Conservation (phyloP, 2,797 vertebrate genomes). For the Lutjanus argentimaculatus region DNA sequence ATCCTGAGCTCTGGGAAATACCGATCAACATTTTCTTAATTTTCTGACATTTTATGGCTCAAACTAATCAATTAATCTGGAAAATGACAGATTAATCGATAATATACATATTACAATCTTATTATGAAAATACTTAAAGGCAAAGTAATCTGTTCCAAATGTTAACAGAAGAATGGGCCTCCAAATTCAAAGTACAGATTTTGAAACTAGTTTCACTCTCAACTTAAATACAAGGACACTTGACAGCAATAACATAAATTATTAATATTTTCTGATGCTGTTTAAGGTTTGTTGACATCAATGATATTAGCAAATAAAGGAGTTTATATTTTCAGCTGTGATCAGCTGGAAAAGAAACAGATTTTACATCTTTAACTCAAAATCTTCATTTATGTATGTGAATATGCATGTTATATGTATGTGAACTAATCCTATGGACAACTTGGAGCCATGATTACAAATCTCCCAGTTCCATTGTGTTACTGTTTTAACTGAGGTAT, state of each 20-base stretch:
- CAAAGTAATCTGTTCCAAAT: background rate
- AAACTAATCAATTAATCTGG: no score
- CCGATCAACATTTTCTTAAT: no score
- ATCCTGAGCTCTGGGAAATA: no score
- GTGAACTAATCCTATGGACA: no score
- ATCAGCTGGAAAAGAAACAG: background rate
- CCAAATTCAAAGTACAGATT: background rate
- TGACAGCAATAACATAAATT: background rate
- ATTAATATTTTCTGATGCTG: background rate
- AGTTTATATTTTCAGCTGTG: background rate
- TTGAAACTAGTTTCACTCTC: conserved; percentile 4
- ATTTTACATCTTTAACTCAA: conserved; percentile 1
- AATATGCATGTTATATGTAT: no score
- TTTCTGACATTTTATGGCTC: no score
- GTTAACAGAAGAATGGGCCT: background rate
- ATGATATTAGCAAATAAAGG: background rate
- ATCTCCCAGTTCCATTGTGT: no score
- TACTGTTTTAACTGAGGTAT: no score
- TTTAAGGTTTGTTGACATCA: conserved; percentile 1
- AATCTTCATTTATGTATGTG: background rate
- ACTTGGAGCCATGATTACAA: no score
- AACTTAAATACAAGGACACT: background rate
- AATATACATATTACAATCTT: background rate
- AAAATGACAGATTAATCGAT: no score
- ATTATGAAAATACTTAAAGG: background rate